These are phyloP conservation scores for Lepidotrigona ventralis DNA, from an alignment of 1,140 invertebrate species.

Conservation along the genomic window DNA sequence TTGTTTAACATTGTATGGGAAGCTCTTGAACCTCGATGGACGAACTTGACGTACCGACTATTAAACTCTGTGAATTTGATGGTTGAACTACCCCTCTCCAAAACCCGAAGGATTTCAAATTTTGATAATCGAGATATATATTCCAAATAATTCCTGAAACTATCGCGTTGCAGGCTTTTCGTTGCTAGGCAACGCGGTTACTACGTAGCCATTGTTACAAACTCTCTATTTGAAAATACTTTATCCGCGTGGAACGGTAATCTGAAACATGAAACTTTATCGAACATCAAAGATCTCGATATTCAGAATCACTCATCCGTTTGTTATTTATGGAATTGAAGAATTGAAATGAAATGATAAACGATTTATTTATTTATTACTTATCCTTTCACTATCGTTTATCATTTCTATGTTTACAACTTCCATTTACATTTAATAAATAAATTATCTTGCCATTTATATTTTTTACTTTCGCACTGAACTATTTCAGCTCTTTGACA, in stretches of 20 bases:
- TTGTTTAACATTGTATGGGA: slow-evolving; percentile 14
- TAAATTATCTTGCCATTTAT: too few species aligned
- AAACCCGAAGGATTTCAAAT: background rate
- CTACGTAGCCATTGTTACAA: background rate
- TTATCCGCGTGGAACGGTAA: background rate
- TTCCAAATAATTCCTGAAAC: background rate
- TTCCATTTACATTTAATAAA: too few species aligned
- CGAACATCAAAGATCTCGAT: background rate
- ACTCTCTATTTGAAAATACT: background rate
- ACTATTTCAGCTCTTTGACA: too few species aligned
- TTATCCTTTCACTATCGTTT: too few species aligned
- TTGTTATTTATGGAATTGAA: too few species aligned
- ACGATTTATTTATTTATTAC: too few species aligned
- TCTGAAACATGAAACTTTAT: background rate
- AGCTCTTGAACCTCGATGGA: slow-evolving; percentile 19
- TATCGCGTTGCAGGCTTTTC: background rate
- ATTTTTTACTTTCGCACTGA: too few species aligned
- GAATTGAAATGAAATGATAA: too few species aligned
- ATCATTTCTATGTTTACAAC: too few species aligned
- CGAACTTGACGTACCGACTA: background rate
- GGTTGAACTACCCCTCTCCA: background rate
- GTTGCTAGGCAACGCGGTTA: background rate
- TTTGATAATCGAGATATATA: background rate
- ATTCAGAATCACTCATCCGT: too few species aligned
- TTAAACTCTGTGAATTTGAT: background rate